Evolutionary conservation across 1,140 invertebrate genomes (phyloP).

Genomic region (Mercenaria mercenaria): DNA sequence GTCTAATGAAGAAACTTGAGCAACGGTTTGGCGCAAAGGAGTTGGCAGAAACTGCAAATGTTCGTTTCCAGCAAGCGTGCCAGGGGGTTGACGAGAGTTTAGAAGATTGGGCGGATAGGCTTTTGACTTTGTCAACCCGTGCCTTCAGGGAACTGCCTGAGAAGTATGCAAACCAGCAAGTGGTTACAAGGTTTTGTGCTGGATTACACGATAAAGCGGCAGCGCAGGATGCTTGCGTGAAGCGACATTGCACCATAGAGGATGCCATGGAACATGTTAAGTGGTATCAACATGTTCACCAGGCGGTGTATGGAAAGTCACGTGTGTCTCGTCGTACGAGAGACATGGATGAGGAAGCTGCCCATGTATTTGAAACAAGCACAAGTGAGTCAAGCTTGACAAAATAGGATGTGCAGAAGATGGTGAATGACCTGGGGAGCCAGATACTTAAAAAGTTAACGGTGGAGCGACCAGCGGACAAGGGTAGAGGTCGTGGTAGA

Average conservation of each 20-base stretch:
- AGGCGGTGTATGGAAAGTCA: background rate
- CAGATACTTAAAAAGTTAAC: background rate
- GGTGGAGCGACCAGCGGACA: background rate
- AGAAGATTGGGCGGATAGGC: constrained; percentile 39
- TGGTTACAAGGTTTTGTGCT: constrained; percentile 14
- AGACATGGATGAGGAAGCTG: too few relatives aligned
- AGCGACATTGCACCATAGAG: background rate
- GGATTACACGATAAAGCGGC: background rate
- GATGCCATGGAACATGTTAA: background rate
- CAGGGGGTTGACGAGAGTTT: constrained; percentile 9
- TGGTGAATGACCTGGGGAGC: background rate
- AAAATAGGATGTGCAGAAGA: background rate
- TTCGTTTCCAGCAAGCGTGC: background rate
- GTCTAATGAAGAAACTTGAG: background rate
- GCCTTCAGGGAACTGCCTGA: constrained; percentile 45
- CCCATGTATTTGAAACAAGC: background rate
- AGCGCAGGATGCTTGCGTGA: background rate
- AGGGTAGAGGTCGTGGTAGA: background rate
- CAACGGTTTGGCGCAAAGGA: constrained; percentile 5
- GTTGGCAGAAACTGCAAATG: too few relatives aligned
- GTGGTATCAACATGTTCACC: background rate
- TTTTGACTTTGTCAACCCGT: background rate
- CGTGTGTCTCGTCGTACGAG: too few relatives aligned
- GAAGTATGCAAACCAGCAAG: background rate
- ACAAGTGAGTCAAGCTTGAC: background rate